Conservation (phyloP, 2,888 invertebrate genomes). For the Tubulanus polymorphus region DNA sequence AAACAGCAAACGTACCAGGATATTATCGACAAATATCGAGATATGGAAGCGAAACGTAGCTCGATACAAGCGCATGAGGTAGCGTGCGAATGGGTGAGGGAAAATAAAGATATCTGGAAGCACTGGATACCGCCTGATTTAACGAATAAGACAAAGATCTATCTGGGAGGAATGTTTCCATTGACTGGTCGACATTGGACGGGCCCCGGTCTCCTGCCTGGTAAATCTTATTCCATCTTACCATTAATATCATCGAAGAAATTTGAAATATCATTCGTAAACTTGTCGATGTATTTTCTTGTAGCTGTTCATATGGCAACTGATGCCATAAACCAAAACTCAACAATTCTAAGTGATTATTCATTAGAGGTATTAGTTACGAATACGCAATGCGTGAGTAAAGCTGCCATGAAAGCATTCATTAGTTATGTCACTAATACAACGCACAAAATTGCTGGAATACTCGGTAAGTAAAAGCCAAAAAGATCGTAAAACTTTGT, state of each 20-base stretch:
- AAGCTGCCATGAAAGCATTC: constrained; percentile 71
- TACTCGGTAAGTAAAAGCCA: constrained; percentile 59
- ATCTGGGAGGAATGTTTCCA: constrained; percentile 71
- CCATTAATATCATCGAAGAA: neutral
- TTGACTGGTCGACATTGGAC: constrained; percentile 61
- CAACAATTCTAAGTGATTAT: constrained; percentile 61
- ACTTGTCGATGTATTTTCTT: no score
- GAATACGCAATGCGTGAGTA: constrained; percentile 69
- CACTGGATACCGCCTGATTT: constrained; percentile 53
- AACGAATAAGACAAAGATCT: constrained; percentile 54
- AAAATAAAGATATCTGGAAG: constrained; percentile 55
- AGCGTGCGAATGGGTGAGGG: constrained; percentile 67
- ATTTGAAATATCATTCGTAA: no score
- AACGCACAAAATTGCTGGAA: constrained; percentile 64
- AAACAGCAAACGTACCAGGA: constrained; percentile 58
- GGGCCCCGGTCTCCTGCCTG: constrained; percentile 61
- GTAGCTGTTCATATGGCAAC: constrained; percentile 65
- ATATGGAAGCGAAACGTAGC: neutral
- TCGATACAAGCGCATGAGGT: neutral
- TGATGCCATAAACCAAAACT: constrained; percentile 62
- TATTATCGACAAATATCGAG: constrained; percentile 48
- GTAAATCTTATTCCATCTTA: constrained; percentile 35
- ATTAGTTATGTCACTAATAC: constrained; percentile 65
- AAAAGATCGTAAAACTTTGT: no score
- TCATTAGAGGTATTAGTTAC: constrained; percentile 59